Evolutionary conservation across 2,797 vertebrate species (phyloP).

Genomic region (Simalia tracyae): DNA sequence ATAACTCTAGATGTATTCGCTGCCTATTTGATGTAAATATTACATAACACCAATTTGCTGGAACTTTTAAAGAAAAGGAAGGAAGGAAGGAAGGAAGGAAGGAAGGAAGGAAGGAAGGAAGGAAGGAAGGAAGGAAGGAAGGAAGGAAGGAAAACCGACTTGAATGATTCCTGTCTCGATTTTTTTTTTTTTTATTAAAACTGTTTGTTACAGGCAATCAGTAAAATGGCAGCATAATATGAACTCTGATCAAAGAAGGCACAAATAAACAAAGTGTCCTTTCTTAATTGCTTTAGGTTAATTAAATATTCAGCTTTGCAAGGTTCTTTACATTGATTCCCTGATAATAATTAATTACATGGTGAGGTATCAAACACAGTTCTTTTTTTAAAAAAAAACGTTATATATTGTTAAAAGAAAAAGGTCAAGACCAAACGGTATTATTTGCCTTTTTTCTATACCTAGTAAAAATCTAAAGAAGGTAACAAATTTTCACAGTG

Average conservation of each 20-base stretch:
- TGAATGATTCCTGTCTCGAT: not conserved
- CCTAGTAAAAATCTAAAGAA: not conserved
- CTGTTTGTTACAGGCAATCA: not conserved
- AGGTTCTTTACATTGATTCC: not conserved
- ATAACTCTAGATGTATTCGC: too few species aligned
- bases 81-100: not conserved
- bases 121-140: not conserved
- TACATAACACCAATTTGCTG: too few species aligned
- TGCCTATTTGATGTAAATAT: too few species aligned
- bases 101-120: not conserved
- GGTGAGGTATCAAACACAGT: not conserved
- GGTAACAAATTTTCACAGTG: not conserved
- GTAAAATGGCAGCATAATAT: not conserved
- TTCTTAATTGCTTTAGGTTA: not conserved
- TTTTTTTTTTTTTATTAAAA: not conserved
- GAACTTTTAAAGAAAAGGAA: too few species aligned
- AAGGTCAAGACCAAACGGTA: not conserved
- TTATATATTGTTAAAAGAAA: not conserved
- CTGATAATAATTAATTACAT: constrained; percentile 2
- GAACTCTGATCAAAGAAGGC: not conserved
- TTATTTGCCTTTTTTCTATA: not conserved
- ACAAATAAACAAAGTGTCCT: not conserved
- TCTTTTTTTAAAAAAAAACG: not conserved
- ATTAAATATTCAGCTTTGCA: not conserved
- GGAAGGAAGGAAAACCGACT: too few species aligned